Conservation (phyloP, 2,888 invertebrate genomes). For the Cryptus viduatorius region DNA sequence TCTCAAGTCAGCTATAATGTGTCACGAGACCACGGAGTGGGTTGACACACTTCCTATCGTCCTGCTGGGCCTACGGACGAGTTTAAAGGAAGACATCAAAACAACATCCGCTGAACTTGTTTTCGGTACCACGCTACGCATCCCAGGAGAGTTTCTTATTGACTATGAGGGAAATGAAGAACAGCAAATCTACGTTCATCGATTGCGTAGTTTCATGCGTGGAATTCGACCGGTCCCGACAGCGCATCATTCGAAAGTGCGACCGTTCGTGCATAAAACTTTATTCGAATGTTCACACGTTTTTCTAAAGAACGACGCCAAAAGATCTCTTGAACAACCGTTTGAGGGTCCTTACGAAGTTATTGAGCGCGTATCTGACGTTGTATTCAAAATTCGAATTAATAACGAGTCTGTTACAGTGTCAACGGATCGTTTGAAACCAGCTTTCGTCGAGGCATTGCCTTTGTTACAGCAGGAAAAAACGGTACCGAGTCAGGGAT, state of each 20-base stretch:
- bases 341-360: conserved; percentile 26
- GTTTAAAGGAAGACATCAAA: too few relatives aligned
- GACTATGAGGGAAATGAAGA: conserved; percentile 16
- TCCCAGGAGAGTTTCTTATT: conserved; percentile 37
- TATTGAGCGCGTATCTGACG: conserved; percentile 6
- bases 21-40: too few relatives aligned
- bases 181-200: too few relatives aligned
- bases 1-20: too few relatives aligned
- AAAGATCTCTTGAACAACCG: conserved; percentile 25
- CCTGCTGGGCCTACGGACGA: too few relatives aligned
- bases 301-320: background rate
- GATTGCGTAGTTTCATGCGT: too few relatives aligned
- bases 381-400: background rate
- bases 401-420: background rate
- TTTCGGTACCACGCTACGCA: too few relatives aligned
- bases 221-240: background rate
- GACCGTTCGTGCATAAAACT: conserved; percentile 29
- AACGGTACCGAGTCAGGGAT: background rate
- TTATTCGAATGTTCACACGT: conserved; percentile 17
- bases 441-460: conserved; percentile 3
- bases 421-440: background rate
- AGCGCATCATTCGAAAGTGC: conserved; percentile 1
- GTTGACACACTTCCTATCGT: too few relatives aligned
- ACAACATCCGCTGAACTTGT: too few relatives aligned
- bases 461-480: background rate